A percentile compares a stretch with the other conserved stretches of the same genome.
Conservation (phyloP, 1,140 invertebrate genomes). For the Drosophila micromelanica region DNA sequence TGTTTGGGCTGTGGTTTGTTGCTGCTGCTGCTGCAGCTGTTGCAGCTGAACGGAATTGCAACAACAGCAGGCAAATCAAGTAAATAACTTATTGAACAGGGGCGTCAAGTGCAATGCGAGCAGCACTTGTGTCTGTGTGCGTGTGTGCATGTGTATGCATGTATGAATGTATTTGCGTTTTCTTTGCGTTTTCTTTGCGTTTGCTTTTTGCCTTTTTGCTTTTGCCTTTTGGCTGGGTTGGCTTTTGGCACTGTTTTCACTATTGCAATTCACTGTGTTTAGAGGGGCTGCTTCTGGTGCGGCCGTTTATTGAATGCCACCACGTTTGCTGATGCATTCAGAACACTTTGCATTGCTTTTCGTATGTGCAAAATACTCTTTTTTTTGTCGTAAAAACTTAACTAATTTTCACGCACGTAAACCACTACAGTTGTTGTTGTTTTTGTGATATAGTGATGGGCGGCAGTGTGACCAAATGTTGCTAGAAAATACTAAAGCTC, state of each 20-base stretch:
- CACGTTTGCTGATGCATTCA: slow-evolving; percentile 52
- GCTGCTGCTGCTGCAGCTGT: slow-evolving; percentile 13
- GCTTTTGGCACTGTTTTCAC: slow-evolving; percentile 67
- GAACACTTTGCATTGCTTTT: slow-evolving; percentile 26
- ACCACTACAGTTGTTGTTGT: slow-evolving; percentile 56
- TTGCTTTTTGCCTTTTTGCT: slow-evolving; percentile 14
- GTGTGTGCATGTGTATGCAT: slow-evolving; percentile 15
- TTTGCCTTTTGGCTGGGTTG: slow-evolving; percentile 39
- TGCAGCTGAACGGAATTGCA: slow-evolving; percentile 19
- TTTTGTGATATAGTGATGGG: slow-evolving; percentile 48
- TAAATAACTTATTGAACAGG: slow-evolving; percentile 43
- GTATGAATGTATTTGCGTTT: slow-evolving; percentile 27
- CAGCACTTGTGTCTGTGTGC: slow-evolving; percentile 32
- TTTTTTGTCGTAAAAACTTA: slow-evolving; percentile 69
- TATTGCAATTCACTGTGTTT: slow-evolving; percentile 50
- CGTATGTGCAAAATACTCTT: slow-evolving; percentile 40
- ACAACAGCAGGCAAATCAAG: slow-evolving; percentile 38
- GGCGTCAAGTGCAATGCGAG: slow-evolving; percentile 42
- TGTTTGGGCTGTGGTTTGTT: slow-evolving; percentile 32
- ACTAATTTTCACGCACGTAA: slow-evolving; percentile 80
- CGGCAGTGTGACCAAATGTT: slow-evolving; percentile 28
- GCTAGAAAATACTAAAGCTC: slow-evolving; percentile 5
- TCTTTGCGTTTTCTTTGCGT: slow-evolving; percentile 26
- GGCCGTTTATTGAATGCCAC: slow-evolving; percentile 23
- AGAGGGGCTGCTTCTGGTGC: slow-evolving; percentile 28